Percentiles rank a stretch among this genome's conserved stretches.
These are phyloP conservation scores for Puma concolor DNA, from an alignment of 2,113 vertebrate genomes.

Conservation along the genomic window DNA sequence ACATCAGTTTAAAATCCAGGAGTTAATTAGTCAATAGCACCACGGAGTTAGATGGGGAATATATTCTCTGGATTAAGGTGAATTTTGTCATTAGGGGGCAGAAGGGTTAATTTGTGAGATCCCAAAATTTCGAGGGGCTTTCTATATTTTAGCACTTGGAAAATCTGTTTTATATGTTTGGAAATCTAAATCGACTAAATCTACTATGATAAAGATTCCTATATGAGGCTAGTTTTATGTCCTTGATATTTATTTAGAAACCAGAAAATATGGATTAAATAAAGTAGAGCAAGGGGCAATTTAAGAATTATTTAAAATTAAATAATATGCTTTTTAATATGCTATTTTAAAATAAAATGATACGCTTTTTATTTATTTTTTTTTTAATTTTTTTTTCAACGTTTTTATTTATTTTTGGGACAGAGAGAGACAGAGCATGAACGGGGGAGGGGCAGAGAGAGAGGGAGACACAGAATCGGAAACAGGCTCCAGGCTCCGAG, in stretches of 20 bases:
- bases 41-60: neutral
- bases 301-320: conserved; percentile 48
- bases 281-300: neutral
- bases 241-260: conserved; percentile 28
- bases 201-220: neutral
- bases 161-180: conserved; percentile 28
- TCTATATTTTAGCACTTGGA: conserved; percentile 1
- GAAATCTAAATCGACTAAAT: conserved; percentile 36
- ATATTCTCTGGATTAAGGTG: neutral
- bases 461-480: no score
- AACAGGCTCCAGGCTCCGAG: no score
- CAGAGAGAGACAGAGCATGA: no score
- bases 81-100: neutral
- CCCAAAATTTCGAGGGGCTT: neutral
- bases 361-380: conserved; percentile 28
- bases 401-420: no score
- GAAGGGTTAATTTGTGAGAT: conserved; percentile 7
- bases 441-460: no score
- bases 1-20: neutral
- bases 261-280: conserved; percentile 3
- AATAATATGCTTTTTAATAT: conserved; percentile 17
- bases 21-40: neutral
- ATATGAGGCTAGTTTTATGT: neutral
- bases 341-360: neutral
- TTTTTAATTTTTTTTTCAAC: no score